Base-by-base conservation (phyloP, 2,888 invertebrate genomes). In the Gryllus longicercus region DNA sequence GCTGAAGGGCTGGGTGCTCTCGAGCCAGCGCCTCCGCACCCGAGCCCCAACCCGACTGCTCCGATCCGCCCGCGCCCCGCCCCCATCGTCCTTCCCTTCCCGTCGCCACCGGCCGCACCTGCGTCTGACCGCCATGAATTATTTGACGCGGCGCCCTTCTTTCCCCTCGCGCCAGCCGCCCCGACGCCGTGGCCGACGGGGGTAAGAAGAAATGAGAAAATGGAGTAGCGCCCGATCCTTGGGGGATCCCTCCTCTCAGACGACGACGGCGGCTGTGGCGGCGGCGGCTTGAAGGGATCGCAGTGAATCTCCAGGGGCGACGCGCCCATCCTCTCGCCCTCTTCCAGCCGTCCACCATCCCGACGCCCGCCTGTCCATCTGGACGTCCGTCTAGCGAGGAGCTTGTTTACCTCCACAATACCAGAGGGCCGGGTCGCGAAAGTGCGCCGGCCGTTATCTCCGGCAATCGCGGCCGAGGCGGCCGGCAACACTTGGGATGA, bases 401-500 rank as follows among this genome's bases (percentile, higher is more conserved):
- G 38, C 38, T 38, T 16, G 63, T 63, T 63, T 63, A 63, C 63
- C 14, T n/a, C 16, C 63, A 63, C 63, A 63, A 63, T 63, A 63
- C 14, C 63, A 63, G 63, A n/a, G n/a, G 11, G n/a, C 16, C 63
- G 63, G 14, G 14, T n/a, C 63, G 63, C 63, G 63, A 63, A 63
- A 63, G 63, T 63, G 63, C 63, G 63, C 63, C 63, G 16, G 63
- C 63, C 63, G 63, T 18, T n/a, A 63, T 63, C 63, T 63, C 63
- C 63, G 16, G n/a, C 63, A 18, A 63, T 63, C 63, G 63, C 63
- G 63, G n/a, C 63, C 14, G 63, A 63, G 63, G 63, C 63, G 63
- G 63, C 63, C 63, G 63, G 63, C 63, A 63, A n/a, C 63, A 63
- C 63, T 63, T 63, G 63, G 63, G 16, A 63, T 63, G 63, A 63